phyloP scores from a whole-genome alignment of 1,140 invertebrate species.

The Camponotus pennsylvanicus region DNA sequence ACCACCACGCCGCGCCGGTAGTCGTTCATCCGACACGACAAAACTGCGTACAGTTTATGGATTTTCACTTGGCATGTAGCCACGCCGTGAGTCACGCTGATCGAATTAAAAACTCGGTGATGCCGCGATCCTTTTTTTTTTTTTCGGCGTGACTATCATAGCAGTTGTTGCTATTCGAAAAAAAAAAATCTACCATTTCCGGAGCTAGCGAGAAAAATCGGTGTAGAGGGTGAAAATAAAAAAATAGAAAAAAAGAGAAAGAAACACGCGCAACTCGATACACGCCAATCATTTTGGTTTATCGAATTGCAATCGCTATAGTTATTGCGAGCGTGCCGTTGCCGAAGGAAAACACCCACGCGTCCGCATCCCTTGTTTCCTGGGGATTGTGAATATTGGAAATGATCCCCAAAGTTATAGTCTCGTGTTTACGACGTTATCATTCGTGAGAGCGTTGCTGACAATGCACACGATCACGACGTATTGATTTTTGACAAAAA shows the following conservation, averaged over 20 bases:
- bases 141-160: conserved; percentile 21
- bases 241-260: background rate
- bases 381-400: conserved; percentile 15
- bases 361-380: conserved; percentile 11
- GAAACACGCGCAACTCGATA: conserved; percentile 25
- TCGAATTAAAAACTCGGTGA: conserved; percentile 76
- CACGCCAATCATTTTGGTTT: conserved; percentile 55
- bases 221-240: background rate
- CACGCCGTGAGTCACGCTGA: conserved; percentile 69
- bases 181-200: conserved; percentile 29
- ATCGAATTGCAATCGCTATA: conserved; percentile 44
- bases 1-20: conserved; percentile 40
- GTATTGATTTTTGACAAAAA: conserved; percentile 63
- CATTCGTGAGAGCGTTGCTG: conserved; percentile 7
- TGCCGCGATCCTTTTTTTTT: conserved; percentile 39
- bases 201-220: conserved; percentile 23
- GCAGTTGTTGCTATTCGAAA: conserved; percentile 46
- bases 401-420: background rate
- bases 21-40: conserved; percentile 66
- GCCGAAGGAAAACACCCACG: conserved; percentile 33
- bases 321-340: conserved; percentile 16
- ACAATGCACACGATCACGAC: conserved; percentile 18
- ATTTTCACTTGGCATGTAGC: conserved; percentile 76
- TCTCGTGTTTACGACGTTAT: conserved; percentile 35
- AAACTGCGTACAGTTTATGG: conserved; percentile 76